phyloP scores from a whole-genome alignment of 2,113 vertebrate species.

The Taxidea taxus region DNA sequence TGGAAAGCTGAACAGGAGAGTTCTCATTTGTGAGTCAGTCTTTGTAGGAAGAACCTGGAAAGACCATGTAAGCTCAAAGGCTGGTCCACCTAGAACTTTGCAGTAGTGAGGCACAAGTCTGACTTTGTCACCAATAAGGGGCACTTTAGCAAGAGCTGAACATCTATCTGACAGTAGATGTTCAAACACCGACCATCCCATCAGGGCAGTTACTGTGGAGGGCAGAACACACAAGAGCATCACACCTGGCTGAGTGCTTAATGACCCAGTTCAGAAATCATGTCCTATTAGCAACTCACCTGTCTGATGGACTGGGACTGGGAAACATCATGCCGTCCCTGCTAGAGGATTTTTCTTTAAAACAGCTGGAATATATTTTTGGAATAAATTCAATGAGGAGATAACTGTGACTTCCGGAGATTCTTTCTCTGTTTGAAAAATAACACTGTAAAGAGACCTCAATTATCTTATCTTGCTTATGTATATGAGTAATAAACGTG shows the following conservation, averaged over 20 bases:
- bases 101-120: not conserved
- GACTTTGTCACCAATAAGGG: not conserved
- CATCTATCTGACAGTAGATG: not conserved
- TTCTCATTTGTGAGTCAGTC: not conserved
- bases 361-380: not conserved
- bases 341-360: not conserved
- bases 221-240: not conserved
- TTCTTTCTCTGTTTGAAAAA: conserved; percentile 13
- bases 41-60: not conserved
- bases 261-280: not conserved
- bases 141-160: not conserved
- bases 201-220: not conserved
- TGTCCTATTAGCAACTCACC: not conserved
- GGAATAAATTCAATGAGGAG: not conserved
- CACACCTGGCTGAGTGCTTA: not conserved
- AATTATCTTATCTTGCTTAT: not conserved
- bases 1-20: not conserved
- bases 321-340: not conserved
- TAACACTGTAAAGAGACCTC: not conserved
- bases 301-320: not conserved
- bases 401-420: not conserved
- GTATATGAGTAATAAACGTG: not conserved
- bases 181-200: not conserved
- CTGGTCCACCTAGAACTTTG: not conserved
- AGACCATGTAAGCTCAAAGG: not conserved